Evolutionary conservation across 2,797 vertebrate species (phyloP).

Genomic region (Cuniculus paca): DNA sequence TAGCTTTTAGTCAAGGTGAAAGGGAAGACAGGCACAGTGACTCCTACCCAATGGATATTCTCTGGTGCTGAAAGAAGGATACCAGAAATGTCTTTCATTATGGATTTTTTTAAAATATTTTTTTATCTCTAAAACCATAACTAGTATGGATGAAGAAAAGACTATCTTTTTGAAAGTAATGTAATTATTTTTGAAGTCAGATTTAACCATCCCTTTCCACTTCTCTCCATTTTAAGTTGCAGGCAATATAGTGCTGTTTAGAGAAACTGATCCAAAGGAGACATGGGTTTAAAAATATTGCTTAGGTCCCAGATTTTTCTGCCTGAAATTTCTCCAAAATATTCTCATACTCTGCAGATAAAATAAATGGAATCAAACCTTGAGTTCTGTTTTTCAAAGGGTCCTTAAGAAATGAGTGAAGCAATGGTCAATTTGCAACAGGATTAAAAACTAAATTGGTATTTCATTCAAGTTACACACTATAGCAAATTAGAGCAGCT

Average conservation of each 20-base stretch:
- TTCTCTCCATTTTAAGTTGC: neutral
- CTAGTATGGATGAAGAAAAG: conserved; percentile 12
- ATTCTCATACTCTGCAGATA: conserved; percentile 35
- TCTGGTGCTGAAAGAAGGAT: neutral
- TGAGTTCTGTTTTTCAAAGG: conserved; percentile 54
- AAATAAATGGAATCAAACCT: neutral
- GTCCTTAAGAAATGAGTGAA: conserved; percentile 38
- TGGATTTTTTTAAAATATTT: conserved; percentile 7
- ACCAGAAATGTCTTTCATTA: neutral
- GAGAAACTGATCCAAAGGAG: conserved; percentile 3
- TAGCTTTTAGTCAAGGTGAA: conserved; percentile 37
- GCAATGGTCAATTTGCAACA: conserved; percentile 43
- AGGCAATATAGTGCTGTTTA: neutral
- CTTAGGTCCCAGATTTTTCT: neutral
- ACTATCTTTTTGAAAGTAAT: conserved; percentile 17
- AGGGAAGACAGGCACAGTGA: neutral
- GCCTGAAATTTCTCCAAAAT: neutral
- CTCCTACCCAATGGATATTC: conserved; percentile 20
- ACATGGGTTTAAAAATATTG: neutral
- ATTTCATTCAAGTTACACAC: conserved; percentile 16
- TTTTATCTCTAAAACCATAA: conserved; percentile 16
- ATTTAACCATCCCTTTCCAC: neutral
- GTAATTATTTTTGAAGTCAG: conserved; percentile 14
- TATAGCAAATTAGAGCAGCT: conserved; percentile 62
- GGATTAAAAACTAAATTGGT: conserved; percentile 49